These are phyloP conservation scores for Platalea minor DNA, from an alignment of 2,797 vertebrate species.

Conservation along the genomic window DNA sequence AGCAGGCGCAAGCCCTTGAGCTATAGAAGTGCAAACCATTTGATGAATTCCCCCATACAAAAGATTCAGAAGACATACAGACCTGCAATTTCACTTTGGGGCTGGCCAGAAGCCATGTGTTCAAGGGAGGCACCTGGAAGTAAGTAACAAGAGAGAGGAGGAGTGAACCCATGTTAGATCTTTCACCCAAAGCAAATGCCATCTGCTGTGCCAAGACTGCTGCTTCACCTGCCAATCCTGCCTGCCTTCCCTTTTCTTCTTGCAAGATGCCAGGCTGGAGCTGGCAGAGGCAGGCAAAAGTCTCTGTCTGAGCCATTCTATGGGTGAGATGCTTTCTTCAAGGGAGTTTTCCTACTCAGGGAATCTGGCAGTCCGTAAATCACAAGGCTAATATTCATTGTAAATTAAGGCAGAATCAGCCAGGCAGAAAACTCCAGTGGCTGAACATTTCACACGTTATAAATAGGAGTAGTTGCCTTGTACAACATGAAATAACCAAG, in stretches of 20 bases:
- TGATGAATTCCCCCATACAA: not conserved
- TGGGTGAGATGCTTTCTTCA: not conserved
- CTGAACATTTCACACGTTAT: not conserved
- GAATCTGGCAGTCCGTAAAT: conserved; percentile 9
- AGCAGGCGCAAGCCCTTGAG: not conserved
- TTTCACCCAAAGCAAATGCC: not conserved
- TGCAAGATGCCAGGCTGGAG: not conserved
- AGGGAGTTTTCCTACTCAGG: not conserved
- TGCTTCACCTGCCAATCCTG: not conserved
- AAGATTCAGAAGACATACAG: not conserved
- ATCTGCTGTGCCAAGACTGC: not conserved
- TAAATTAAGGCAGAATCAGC: conserved; percentile 35
- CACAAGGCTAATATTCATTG: conserved; percentile 1
- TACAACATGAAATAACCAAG: not conserved
- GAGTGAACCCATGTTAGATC: not conserved
- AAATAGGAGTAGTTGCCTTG: not conserved
- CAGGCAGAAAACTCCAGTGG: conserved; percentile 19
- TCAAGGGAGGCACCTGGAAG: not conserved
- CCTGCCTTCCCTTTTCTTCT: not conserved
- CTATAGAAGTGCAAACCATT: not conserved
- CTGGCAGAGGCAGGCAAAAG: not conserved
- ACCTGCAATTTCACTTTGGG: not conserved
- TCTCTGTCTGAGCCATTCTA: not conserved
- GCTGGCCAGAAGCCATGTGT: not conserved
- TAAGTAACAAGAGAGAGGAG: not conserved